phyloP scores from a whole-genome alignment of 2,797 vertebrate species.

The Pantherophis alleghaniensis region DNA sequence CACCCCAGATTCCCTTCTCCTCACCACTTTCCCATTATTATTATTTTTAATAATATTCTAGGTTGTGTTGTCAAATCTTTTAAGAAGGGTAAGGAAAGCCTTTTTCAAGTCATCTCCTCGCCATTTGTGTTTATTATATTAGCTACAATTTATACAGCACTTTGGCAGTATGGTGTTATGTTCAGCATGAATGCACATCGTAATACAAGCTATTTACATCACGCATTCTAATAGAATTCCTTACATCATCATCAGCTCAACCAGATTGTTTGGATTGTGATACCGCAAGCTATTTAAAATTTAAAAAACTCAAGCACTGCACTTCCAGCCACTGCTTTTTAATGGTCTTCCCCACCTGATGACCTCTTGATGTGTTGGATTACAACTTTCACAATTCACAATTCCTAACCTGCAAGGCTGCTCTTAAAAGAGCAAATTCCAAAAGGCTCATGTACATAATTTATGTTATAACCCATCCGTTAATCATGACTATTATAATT shows the following conservation, averaged over 20 bases:
- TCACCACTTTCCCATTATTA: background rate
- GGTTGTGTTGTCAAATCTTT: conserved; percentile 54
- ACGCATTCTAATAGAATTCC: conserved; percentile 43
- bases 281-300: conserved; percentile 2
- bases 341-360: background rate
- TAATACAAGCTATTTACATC: conserved; percentile 58
- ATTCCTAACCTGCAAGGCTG: background rate
- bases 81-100: conserved; percentile 35
- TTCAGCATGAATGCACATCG: conserved; percentile 59
- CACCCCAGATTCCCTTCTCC: background rate
- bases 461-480: background rate
- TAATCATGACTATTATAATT: background rate
- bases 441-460: background rate
- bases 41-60: background rate
- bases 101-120: conserved; percentile 53
- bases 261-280: conserved; percentile 31
- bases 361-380: background rate
- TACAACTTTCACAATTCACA: background rate
- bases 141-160: conserved; percentile 57
- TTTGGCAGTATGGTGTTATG: conserved; percentile 53
- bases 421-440: background rate
- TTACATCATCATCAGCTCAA: conserved; percentile 35
- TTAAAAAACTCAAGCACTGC: background rate
- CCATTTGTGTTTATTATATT: conserved; percentile 65
- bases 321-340: background rate